A percentile compares a stretch with the other conserved stretches of the same genome.
Evolutionary conservation across 2,888 invertebrate genomes (phyloP).

Genomic region (Acanthosepion esculentum): DNA sequence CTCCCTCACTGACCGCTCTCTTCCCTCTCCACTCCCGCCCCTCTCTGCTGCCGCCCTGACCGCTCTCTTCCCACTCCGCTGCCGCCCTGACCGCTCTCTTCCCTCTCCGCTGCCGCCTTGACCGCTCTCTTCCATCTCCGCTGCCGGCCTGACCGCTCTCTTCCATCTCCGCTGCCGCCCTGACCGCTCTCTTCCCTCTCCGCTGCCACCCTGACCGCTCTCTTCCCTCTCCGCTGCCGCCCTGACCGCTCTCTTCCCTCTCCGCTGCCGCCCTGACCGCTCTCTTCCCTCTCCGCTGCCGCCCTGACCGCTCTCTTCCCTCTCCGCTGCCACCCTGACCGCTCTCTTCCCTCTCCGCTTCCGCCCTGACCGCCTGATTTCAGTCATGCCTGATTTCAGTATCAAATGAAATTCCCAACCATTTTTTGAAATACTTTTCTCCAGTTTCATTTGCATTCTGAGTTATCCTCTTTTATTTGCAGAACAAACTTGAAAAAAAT

Average conservation of each 20-base stretch:
- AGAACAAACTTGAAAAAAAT: conserved; percentile 42
- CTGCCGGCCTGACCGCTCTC: not conserved
- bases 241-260: not conserved
- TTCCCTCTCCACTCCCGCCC: accelerated
- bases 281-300: too few species aligned
- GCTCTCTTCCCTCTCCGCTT: not conserved
- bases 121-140: accelerated
- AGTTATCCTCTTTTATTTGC: not conserved
- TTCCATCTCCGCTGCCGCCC: too few species aligned
- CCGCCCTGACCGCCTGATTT: not conserved
- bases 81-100: accelerated
- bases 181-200: not conserved
- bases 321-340: not conserved
- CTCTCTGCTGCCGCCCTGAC: accelerated
- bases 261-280: not conserved
- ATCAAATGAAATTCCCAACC: too few species aligned
- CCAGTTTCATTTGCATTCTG: too few species aligned
- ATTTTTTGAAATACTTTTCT: too few species aligned
- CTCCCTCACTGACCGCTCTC: too few species aligned
- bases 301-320: not conserved
- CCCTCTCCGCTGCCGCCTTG: not conserved
- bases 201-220: accelerated
- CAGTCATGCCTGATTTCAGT: too few species aligned
- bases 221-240: too few species aligned
- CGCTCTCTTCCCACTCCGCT: not conserved